phyloP scores from a whole-genome alignment of 2,113 vertebrate species.

The Athene noctua region DNA sequence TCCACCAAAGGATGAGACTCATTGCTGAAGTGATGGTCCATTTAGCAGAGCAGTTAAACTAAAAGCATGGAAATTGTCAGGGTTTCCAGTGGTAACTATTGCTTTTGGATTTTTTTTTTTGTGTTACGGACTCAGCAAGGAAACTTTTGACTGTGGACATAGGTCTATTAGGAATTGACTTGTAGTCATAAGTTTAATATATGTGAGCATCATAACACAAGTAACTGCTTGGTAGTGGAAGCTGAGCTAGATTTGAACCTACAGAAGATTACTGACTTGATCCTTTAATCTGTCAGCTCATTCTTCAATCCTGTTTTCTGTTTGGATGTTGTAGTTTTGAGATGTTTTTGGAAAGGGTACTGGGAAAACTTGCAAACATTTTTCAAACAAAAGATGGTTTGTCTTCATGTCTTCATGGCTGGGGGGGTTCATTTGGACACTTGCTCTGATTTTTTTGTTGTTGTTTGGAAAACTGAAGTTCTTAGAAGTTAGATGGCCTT shows the following conservation, averaged over 20 bases:
- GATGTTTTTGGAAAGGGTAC: conserved; percentile 38
- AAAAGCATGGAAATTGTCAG: background rate
- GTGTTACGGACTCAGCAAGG: background rate
- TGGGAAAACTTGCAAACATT: conserved; percentile 49
- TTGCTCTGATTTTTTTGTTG: background rate
- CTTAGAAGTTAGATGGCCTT: conserved; percentile 65
- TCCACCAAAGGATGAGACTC: background rate
- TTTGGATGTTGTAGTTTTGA: conserved; percentile 30
- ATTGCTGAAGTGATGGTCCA: background rate
- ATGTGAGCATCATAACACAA: background rate
- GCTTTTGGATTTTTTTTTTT: background rate
- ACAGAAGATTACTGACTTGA: background rate
- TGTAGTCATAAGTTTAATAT: background rate
- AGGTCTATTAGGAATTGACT: background rate
- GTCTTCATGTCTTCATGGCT: conserved; percentile 52
- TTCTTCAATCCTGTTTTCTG: conserved; percentile 26
- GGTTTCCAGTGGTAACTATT: background rate
- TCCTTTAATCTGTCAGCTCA: background rate
- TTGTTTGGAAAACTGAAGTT: conserved; percentile 59
- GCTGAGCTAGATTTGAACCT: background rate
- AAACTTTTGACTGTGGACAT: background rate
- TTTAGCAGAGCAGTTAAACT: background rate
- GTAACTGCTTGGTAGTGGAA: background rate
- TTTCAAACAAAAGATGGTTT: conserved; percentile 56
- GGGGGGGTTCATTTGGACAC: conserved; percentile 51